These are phyloP conservation scores for Molorchus minor DNA, from an alignment of 2,888 invertebrate species.

Conservation along the genomic window DNA sequence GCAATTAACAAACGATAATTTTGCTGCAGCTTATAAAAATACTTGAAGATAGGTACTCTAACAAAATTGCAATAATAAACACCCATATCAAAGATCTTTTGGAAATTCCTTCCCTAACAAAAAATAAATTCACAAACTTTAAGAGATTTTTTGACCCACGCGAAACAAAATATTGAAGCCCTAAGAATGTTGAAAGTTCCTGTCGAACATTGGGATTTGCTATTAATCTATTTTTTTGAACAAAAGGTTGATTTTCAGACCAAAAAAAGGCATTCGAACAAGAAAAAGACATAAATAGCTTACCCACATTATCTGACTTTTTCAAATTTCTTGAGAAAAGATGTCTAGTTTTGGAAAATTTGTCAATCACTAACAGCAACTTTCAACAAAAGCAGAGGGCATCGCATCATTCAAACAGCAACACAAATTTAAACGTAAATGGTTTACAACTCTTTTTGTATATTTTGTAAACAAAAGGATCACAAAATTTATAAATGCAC, in stretches of 20 bases:
- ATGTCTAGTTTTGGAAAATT: slow-evolving; percentile 13
- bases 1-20: slow-evolving; percentile 16
- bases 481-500: slow-evolving; percentile 10
- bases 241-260: slow-evolving; percentile 20
- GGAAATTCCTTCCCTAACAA: slow-evolving; percentile 2
- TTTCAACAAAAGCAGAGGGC: not conserved
- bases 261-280: slow-evolving; percentile 21
- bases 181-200: not conserved
- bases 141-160: slow-evolving; percentile 5
- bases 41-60: slow-evolving; percentile 17
- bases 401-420: not conserved
- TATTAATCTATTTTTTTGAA: slow-evolving; percentile 1
- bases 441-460: not conserved
- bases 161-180: slow-evolving; percentile 6
- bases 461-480: not conserved
- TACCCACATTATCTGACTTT: slow-evolving; percentile 19
- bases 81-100: slow-evolving; percentile 15
- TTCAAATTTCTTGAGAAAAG: slow-evolving; percentile 16
- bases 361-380: not conserved
- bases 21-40: slow-evolving; percentile 13
- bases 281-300: slow-evolving; percentile 6
- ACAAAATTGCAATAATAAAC: slow-evolving; percentile 13
- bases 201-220: not conserved
- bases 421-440: not conserved
- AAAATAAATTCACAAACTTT: not conserved